phyloP scores from a whole-genome alignment of 2,797 vertebrate genomes.

The Myoxocephalus aenaeus region DNA sequence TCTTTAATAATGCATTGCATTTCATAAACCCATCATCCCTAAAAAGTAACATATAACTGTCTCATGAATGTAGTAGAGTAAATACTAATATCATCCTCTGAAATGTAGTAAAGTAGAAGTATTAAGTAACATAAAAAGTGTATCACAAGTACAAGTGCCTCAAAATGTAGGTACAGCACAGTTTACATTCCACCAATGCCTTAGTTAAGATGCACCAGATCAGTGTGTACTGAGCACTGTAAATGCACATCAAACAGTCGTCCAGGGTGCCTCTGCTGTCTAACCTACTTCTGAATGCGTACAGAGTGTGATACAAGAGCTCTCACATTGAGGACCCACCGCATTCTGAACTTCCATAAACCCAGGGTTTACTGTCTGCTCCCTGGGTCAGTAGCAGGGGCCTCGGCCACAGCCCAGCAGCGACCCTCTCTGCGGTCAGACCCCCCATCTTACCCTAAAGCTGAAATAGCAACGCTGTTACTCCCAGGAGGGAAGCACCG shows the following conservation, averaged over 20 bases:
- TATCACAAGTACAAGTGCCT: neutral
- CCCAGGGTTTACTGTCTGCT: constrained; percentile 70
- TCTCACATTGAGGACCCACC: constrained; percentile 71
- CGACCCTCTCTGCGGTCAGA: constrained; percentile 74
- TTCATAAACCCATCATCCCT: no score
- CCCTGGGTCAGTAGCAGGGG: constrained; percentile 77
- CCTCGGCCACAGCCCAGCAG: constrained; percentile 77
- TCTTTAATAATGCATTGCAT: neutral
- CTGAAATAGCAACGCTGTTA: constrained; percentile 74
- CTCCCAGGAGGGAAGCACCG: constrained; percentile 68
- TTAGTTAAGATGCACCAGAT: constrained; percentile 8
- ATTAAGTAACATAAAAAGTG: neutral
- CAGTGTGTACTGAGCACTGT: neutral
- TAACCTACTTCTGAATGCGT: constrained; percentile 52
- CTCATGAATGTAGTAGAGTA: no score
- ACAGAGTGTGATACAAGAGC: constrained; percentile 47
- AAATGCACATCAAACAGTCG: constrained; percentile 1
- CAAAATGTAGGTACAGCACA: neutral
- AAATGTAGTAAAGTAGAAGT: neutral
- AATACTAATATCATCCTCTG: neutral
- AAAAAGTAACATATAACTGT: neutral
- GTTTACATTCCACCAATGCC: neutral
- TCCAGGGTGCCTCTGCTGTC: constrained; percentile 27
- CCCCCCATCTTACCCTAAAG: constrained; percentile 60
- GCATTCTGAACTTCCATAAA: constrained; percentile 74